Percentiles rank a stretch among this genome's conserved stretches.
phyloP scores from a whole-genome alignment of 1,140 invertebrate genomes.

The Bombus vancouverensis region DNA sequence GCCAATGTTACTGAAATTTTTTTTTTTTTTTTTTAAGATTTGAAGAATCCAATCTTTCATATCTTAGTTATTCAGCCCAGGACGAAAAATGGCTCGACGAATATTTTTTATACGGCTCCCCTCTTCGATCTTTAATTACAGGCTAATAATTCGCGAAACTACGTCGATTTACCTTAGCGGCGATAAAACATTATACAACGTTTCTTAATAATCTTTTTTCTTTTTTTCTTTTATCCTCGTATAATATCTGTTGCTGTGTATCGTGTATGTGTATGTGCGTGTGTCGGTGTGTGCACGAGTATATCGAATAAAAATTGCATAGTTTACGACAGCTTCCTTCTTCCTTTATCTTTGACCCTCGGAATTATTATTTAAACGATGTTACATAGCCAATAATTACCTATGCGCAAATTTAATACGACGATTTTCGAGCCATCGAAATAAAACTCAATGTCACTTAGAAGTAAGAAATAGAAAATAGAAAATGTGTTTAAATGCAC shows the following conservation, averaged over 20 bases:
- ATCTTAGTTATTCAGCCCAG: no score
- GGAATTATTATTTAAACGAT: neutral
- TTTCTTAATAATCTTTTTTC: constrained; percentile 48
- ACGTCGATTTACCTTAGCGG: constrained; percentile 57
- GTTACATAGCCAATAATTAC: neutral
- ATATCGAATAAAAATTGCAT: constrained; percentile 11
- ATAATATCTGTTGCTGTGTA: constrained; percentile 8
- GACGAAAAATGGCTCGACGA: constrained; percentile 35
- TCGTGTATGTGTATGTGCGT: neutral
- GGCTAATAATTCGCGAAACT: constrained; percentile 31
- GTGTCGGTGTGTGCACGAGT: constrained; percentile 12
- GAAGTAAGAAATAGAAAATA: neutral
- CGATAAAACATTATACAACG: constrained; percentile 63
- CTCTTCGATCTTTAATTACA: constrained; percentile 16
- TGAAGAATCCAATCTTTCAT: neutral
- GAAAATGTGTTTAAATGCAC: neutral
- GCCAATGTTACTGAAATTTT: no score
- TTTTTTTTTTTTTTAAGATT: neutral
- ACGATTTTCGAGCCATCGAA: neutral
- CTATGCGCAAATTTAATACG: neutral
- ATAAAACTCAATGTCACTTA: neutral
- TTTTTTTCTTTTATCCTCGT: neutral
- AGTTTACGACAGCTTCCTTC: neutral
- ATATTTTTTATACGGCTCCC: constrained; percentile 27
- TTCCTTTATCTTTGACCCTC: neutral